Percentiles rank a stretch among this genome's conserved stretches.
These are phyloP conservation scores for Syngnathus acus DNA, from an alignment of 2,797 vertebrate species.

Conservation along the genomic window DNA sequence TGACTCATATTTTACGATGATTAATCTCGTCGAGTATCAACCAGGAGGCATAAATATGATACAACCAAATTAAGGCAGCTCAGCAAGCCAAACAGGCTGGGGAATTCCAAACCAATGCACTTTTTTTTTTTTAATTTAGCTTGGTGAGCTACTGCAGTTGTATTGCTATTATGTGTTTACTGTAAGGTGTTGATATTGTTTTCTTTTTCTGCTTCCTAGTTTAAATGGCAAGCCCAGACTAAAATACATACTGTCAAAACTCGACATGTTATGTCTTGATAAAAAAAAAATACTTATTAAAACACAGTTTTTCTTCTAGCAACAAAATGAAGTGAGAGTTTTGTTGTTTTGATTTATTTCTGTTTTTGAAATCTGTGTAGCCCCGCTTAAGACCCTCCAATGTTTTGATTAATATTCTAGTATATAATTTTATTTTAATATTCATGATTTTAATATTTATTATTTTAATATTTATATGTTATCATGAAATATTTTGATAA, in stretches of 20 bases:
- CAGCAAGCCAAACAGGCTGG: conserved; percentile 60
- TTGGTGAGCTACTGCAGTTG: conserved; percentile 35
- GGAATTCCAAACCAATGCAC: conserved; percentile 51
- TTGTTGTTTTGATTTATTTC: too few species aligned
- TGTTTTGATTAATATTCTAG: too few species aligned
- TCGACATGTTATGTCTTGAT: background rate
- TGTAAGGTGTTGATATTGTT: conserved; percentile 28
- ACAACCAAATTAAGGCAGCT: conserved; percentile 62
- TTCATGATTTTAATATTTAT: too few species aligned
- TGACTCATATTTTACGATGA: conserved; percentile 64
- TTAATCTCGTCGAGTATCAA: conserved; percentile 58
- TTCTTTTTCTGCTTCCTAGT: background rate
- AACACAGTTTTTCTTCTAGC: too few species aligned
- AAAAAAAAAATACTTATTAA: too few species aligned
- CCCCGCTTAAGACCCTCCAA: too few species aligned
- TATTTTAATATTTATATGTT: too few species aligned
- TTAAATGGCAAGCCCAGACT: background rate
- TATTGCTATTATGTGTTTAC: conserved; percentile 48
- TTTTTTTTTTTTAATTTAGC: conserved; percentile 32
- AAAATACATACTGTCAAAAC: background rate
- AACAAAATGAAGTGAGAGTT: too few species aligned
- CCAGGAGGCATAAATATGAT: conserved; percentile 57
- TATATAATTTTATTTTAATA: too few species aligned
- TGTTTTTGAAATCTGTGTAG: too few species aligned
- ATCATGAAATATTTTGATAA: too few species aligned